Evolutionary conservation across 2,888 invertebrate genomes (phyloP), one percentile per base, ranked within the genome.

Genomic region (Agrenia bidenticulata): DNA sequence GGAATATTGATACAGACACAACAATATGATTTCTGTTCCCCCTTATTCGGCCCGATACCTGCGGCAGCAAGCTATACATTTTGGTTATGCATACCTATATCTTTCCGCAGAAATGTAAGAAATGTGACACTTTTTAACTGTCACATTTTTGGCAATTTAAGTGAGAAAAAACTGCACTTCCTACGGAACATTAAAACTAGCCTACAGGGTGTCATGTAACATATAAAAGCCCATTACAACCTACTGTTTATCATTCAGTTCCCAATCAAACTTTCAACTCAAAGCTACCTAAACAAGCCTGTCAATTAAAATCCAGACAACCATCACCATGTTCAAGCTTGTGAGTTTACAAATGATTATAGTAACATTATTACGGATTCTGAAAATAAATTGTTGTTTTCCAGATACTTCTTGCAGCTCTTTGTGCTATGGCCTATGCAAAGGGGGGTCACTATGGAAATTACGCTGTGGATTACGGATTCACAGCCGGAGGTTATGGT

Each of bases 381-480:
- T 11, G 11, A 32, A 32, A 32, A 11, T 11, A 32, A 45, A 45
- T 9, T 4, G 26, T 32, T 55, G 55, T 32, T 45, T 45, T 45
- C 5, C n/a, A 45, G 45, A 45, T 45, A 9, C 11, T 55, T 32
- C 19, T 55, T 15, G 55, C 32, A 4, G 27, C 17, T 17, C 55
- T 27, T 4, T 55, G 27, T 9, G 7, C 55, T 32, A 11, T 55
- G n/a, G 32, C 32, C 7, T 27, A 55, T 19, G 55, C 27, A 2
- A 24, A 23, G 9, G 55, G 51, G 5, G 45, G 45, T 17, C 45
- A 45, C 15, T 51, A 51, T 21, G 51, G 55, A 24, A 26, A 26
- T 17, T 55, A 55, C 17, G 26, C 55, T 55, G 55, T 55, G 55
- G 55, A 55, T 17, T 55, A 55, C 17, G 55, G 55, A 55, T 55